Conservation (phyloP, 2,888 invertebrate species). For the Diaperis boleti region DNA sequence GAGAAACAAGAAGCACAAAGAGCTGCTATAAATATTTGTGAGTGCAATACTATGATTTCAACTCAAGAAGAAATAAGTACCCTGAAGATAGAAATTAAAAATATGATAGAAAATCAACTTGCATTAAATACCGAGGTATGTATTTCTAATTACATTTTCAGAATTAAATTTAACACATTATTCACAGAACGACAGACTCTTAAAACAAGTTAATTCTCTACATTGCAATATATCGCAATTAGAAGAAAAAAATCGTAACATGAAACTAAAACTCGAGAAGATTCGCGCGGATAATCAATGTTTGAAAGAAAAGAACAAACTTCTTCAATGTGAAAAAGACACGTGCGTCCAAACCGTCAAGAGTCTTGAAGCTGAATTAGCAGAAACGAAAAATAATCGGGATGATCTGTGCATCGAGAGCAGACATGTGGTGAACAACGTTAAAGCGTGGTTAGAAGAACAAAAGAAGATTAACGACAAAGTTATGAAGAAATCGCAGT, state of each 20-base stretch:
- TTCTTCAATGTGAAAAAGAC: slow-evolving; percentile 55
- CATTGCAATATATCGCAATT: slow-evolving; percentile 50
- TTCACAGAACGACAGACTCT: slow-evolving; percentile 60
- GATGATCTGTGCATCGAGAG: slow-evolving; percentile 63
- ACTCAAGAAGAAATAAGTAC: slow-evolving; percentile 56
- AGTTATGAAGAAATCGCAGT: slow-evolving; percentile 45
- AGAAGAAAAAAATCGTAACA: slow-evolving; percentile 54
- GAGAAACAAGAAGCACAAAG: background rate
- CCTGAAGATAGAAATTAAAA: slow-evolving; percentile 58
- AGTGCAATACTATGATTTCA: slow-evolving; percentile 49
- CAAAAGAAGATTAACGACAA: slow-evolving; percentile 61
- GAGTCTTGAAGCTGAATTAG: slow-evolving; percentile 59
- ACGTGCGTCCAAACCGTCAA: slow-evolving; percentile 52
- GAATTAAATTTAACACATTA: slow-evolving; percentile 8
- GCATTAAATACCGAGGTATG: slow-evolving; percentile 56
- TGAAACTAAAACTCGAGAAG: slow-evolving; percentile 58
- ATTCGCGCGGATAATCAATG: slow-evolving; percentile 53
- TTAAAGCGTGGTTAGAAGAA: slow-evolving; percentile 62
- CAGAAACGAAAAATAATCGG: slow-evolving; percentile 55
- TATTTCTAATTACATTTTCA: background rate
- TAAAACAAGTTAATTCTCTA: slow-evolving; percentile 53
- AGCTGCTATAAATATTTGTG: slow-evolving; percentile 41
- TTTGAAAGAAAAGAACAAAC: slow-evolving; percentile 33
- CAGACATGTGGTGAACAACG: slow-evolving; percentile 60
- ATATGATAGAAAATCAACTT: slow-evolving; percentile 54